A percentile compares a stretch with the other conserved stretches of the same genome.
Evolutionary conservation across 2,797 vertebrate species (phyloP).

Genomic region (Anisognathus igniventris): DNA sequence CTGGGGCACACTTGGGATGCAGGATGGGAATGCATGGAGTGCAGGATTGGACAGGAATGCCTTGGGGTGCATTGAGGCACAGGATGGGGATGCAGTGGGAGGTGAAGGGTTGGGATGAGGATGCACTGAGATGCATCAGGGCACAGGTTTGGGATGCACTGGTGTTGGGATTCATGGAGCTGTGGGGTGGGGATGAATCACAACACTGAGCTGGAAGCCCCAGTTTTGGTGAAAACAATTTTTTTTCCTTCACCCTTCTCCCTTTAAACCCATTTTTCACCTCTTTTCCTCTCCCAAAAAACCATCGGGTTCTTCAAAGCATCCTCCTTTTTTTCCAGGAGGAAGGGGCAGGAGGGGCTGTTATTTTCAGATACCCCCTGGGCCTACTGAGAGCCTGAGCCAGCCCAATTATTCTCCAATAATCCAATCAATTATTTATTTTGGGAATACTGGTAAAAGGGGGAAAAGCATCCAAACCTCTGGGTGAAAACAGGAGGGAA

Average conservation of each 20-base stretch:
- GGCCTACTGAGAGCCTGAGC: not conserved
- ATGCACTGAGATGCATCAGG: not conserved
- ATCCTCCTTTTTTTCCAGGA: not conserved
- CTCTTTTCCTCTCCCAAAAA: not conserved
- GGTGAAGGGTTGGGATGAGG: not conserved
- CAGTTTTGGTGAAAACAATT: rapidly evolving
- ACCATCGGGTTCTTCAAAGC: not conserved
- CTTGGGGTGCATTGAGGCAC: not conserved
- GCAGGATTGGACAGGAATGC: not conserved
- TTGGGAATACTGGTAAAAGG: not conserved
- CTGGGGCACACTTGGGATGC: not conserved
- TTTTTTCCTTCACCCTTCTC: not conserved
- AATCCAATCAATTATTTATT: not conserved
- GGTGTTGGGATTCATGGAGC: not conserved
- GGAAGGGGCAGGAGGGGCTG: not conserved
- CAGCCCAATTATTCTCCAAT: not conserved
- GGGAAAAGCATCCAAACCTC: not conserved
- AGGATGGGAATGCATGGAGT: too few species aligned
- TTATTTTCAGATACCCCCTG: not conserved
- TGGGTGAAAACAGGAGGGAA: not conserved
- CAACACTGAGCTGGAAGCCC: not conserved
- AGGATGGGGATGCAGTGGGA: not conserved
- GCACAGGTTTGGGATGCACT: not conserved
- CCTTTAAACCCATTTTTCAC: not conserved
- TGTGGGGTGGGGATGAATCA: not conserved